Evolutionary conservation across 2,888 invertebrate genomes (phyloP).

Genomic region (Dicyrtoma fusca): DNA sequence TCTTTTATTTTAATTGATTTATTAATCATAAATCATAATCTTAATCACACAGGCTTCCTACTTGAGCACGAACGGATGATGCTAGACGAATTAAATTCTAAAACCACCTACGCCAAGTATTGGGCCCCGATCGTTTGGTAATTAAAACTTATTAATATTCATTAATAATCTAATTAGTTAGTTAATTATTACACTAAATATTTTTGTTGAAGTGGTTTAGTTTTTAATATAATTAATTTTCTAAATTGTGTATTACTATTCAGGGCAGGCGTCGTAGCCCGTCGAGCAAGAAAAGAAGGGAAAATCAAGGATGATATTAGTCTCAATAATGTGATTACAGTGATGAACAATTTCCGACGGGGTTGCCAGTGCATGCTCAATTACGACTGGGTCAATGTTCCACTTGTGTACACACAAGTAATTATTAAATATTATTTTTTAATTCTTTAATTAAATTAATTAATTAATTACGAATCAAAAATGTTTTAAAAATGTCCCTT

Average conservation of each 20-base stretch:
- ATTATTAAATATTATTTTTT: not conserved
- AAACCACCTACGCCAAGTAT: conserved; percentile 56
- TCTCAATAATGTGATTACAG: conserved; percentile 6
- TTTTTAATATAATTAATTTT: not conserved
- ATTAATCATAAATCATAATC: not conserved
- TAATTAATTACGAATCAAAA: not conserved
- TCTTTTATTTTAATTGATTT: not conserved
- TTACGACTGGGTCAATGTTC: conserved; percentile 34
- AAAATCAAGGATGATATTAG: conserved; percentile 30
- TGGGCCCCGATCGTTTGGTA: conserved; percentile 60
- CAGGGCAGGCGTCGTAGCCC: conserved; percentile 20
- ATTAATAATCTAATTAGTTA: not conserved
- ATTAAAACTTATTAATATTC: not conserved
- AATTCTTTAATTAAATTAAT: not conserved
- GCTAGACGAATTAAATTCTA: conserved; percentile 58
- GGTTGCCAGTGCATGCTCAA: conserved; percentile 25
- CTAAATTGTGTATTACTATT: not conserved
- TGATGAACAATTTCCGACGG: conserved; percentile 13
- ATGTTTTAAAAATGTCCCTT: too few relatives aligned
- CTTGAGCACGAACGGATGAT: conserved; percentile 59
- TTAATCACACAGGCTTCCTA: conserved; percentile 57
- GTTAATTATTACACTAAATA: too few relatives aligned
- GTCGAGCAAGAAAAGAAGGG: conserved; percentile 25
- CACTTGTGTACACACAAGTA: conserved; percentile 52
- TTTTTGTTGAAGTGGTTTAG: too few relatives aligned